These are phyloP conservation scores for Ranitomeya variabilis DNA, from an alignment of 2,113 vertebrate genomes.

Conservation along the genomic window DNA sequence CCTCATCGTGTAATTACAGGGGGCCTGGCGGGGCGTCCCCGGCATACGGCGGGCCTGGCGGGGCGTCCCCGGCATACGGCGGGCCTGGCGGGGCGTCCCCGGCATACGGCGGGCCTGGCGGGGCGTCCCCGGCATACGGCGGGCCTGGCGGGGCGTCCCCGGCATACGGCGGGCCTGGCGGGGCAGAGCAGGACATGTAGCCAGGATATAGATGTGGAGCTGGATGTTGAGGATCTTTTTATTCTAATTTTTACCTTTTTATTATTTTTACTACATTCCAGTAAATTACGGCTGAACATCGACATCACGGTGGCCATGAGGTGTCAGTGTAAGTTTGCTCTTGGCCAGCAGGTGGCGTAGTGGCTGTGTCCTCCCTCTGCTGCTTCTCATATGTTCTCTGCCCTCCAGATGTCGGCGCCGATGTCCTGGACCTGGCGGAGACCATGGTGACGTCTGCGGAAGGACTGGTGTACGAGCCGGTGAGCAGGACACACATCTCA, in stretches of 20 bases:
- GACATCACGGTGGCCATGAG: constrained; percentile 98
- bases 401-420: constrained; percentile 88
- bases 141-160: too few relatives aligned
- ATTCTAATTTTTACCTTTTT: not conserved
- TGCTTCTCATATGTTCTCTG: not conserved
- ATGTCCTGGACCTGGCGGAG: constrained; percentile 95
- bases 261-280: constrained; percentile 69
- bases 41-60: too few relatives aligned
- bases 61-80: too few relatives aligned
- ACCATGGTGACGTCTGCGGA: constrained; percentile 93
- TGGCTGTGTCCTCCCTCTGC: not conserved
- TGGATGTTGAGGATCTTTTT: too few relatives aligned
- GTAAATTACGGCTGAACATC: constrained; percentile 95
- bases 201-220: too few relatives aligned
- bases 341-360: not conserved
- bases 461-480: constrained; percentile 90
- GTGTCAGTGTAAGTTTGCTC: constrained; percentile 90
- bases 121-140: too few relatives aligned
- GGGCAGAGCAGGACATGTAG: too few relatives aligned
- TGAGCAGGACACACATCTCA: constrained; percentile 67
- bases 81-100: too few relatives aligned
- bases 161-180: too few relatives aligned
- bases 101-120: too few relatives aligned
- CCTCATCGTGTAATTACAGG: not conserved
- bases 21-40: too few relatives aligned